Percentiles rank a stretch among this genome's conserved stretches.
These are phyloP conservation scores for Thinocorus orbignyianus DNA, from an alignment of 2,113 vertebrate genomes.

Conservation along the genomic window DNA sequence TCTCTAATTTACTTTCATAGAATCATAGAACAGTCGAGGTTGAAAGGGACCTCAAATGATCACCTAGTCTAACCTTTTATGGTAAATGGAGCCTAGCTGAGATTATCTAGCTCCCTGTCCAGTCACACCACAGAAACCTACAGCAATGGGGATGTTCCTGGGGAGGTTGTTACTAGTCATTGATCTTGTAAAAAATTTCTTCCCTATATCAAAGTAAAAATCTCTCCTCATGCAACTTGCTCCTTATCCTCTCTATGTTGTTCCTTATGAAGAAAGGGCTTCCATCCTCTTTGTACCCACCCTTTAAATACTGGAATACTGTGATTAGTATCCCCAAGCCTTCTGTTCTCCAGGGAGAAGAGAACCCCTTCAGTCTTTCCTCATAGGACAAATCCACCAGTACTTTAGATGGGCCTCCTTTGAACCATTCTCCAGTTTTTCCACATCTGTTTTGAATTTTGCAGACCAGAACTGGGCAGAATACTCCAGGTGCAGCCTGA, in stretches of 20 bases:
- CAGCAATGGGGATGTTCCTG: background rate
- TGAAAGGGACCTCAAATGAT: background rate
- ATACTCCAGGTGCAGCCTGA: background rate
- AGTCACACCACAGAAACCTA: background rate
- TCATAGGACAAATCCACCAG: background rate
- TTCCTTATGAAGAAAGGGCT: background rate
- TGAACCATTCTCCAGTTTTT: background rate
- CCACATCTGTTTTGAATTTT: background rate
- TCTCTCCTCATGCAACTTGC: background rate
- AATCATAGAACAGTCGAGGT: background rate
- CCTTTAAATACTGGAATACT: background rate
- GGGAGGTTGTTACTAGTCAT: background rate
- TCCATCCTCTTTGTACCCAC: background rate
- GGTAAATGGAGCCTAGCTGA: background rate
- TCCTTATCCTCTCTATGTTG: background rate
- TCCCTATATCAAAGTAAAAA: background rate
- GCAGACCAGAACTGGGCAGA: background rate
- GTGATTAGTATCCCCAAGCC: rapidly evolving
- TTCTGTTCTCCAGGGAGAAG: background rate
- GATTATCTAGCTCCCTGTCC: background rate
- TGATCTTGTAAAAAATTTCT: background rate
- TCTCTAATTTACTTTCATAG: background rate
- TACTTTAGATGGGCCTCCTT: background rate
- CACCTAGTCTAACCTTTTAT: background rate
- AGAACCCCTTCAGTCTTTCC: background rate